Conservation (phyloP, 2,113 vertebrate genomes). For the Paramormyrops kingsleyae region DNA sequence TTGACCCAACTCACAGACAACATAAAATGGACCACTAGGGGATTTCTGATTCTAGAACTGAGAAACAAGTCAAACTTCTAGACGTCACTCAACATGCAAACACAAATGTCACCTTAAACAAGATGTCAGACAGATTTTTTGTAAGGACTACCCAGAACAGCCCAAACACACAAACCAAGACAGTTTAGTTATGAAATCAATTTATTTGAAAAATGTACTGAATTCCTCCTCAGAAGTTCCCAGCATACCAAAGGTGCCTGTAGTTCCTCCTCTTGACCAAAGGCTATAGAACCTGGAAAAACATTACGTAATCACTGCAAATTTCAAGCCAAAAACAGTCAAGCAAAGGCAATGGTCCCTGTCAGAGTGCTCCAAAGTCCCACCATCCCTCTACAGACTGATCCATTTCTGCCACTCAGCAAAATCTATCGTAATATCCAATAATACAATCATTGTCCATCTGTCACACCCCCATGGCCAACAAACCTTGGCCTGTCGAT, state of each 20-base stretch:
- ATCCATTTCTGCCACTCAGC: not conserved
- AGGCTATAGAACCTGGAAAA: not conserved
- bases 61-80: not conserved
- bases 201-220: not conserved
- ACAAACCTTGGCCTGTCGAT: not conserved
- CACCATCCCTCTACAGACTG: not conserved
- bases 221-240: not conserved
- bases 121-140: not conserved
- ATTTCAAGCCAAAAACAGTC: not conserved
- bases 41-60: not conserved
- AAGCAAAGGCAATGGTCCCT: not conserved
- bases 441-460: not conserved
- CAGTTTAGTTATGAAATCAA: not conserved
- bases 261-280: not conserved
- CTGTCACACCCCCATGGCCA: not conserved
- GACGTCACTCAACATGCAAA: not conserved
- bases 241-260: not conserved
- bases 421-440: not conserved
- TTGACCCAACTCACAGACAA: too few species aligned
- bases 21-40: too few species aligned
- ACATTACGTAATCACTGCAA: not conserved
- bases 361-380: not conserved
- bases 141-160: not conserved
- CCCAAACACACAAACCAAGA: not conserved
- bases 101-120: not conserved